Conservation (phyloP, 2,113 vertebrate species). For the Crypturellus undulatus region DNA sequence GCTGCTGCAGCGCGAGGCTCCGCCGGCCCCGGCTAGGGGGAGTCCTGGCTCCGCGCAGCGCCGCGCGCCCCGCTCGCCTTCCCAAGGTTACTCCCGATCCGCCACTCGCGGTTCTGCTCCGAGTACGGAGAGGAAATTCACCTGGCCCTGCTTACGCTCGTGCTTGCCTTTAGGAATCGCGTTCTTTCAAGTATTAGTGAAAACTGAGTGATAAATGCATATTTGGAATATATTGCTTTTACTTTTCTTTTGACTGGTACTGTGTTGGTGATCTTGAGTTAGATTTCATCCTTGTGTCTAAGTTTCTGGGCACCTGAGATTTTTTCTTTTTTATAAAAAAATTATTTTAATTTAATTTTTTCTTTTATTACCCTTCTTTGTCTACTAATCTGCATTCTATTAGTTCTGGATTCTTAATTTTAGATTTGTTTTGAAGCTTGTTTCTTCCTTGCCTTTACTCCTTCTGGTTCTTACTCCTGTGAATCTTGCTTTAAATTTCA, state of each 20-base stretch:
- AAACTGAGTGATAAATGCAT: background rate
- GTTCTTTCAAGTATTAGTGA: background rate
- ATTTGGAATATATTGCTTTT: background rate
- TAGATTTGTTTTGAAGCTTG: background rate
- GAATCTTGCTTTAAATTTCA: background rate
- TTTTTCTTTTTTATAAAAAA: background rate
- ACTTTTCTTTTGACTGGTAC: background rate
- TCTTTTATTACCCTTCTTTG: background rate
- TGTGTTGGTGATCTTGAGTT: background rate
- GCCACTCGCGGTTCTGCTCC: background rate
- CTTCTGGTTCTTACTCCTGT: background rate
- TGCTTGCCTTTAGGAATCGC: background rate
- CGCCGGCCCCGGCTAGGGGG: constrained; percentile 74
- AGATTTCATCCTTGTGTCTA: background rate
- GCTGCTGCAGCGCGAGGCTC: constrained; percentile 3
- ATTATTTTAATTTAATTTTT: background rate
- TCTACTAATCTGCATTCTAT: background rate
- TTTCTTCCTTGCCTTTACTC: constrained; percentile 13
- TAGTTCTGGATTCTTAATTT: background rate
- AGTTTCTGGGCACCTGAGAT: background rate
- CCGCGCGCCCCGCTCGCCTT: background rate
- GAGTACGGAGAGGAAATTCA: background rate
- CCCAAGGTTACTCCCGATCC: constrained; percentile 62
- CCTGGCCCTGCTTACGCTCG: background rate
- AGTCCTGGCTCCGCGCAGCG: constrained; percentile 50